Evolutionary conservation across 2,888 invertebrate genomes (phyloP).

Genomic region (Parelbella ahira): DNA sequence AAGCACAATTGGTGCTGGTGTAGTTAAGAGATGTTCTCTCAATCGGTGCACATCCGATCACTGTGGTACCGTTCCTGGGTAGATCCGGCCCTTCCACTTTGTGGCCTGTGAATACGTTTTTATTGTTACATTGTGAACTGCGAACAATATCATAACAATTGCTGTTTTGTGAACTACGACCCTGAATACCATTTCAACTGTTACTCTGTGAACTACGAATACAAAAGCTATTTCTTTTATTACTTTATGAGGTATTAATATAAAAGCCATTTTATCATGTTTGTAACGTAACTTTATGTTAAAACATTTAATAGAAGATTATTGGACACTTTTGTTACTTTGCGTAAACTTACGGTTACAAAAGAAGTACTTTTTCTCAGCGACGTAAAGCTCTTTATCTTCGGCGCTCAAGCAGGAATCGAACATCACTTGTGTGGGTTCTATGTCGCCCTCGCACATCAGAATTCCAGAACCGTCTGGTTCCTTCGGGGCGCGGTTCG

Average conservation of each 20-base stretch:
- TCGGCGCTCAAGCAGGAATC: conserved; percentile 71
- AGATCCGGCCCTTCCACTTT: conserved; percentile 63
- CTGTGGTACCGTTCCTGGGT: conserved; percentile 56
- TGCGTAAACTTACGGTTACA: conserved; percentile 59
- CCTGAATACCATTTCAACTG: too few relatives aligned
- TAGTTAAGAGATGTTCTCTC: conserved; percentile 67
- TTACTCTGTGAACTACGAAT: too few relatives aligned
- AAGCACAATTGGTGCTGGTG: conserved; percentile 54
- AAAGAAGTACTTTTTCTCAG: conserved; percentile 66
- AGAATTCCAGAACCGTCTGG: conserved; percentile 65
- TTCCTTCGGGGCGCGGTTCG: conserved; percentile 63
- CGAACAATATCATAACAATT: too few relatives aligned
- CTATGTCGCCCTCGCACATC: conserved; percentile 56
- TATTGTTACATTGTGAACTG: too few relatives aligned
- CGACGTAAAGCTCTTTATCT: conserved; percentile 63
- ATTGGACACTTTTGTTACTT: too few relatives aligned
- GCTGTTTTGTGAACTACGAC: too few relatives aligned
- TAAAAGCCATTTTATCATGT: too few relatives aligned
- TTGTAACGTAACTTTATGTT: too few relatives aligned
- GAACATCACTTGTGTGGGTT: conserved; percentile 60
- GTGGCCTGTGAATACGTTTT: conserved; percentile 46
- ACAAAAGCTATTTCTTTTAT: too few relatives aligned
- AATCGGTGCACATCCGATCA: conserved; percentile 61
- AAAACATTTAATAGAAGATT: too few relatives aligned
- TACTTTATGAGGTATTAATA: too few relatives aligned